Conservation (phyloP, 2,797 vertebrate genomes). For the Ataeniobius toweri region DNA sequence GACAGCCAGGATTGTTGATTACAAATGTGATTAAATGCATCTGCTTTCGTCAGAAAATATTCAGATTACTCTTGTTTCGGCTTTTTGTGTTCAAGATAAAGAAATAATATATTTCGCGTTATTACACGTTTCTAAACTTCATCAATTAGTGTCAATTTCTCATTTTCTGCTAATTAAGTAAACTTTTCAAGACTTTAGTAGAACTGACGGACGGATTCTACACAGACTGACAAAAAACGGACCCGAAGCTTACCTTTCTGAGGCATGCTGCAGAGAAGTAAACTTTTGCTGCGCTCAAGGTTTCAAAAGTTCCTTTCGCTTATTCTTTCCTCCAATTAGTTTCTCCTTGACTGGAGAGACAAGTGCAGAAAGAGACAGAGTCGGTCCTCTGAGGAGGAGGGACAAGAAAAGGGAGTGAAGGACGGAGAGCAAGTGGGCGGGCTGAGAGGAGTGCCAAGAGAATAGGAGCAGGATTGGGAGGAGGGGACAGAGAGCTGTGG, state of each 20-base stretch:
- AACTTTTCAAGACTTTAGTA: conserved; percentile 24
- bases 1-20: neutral
- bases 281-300: conserved; percentile 83
- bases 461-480: conserved; percentile 9
- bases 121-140: neutral
- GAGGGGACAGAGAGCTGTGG: conserved; percentile 9
- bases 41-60: neutral
- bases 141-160: neutral
- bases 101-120: neutral
- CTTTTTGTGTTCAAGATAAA: neutral
- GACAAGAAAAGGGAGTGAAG: conserved; percentile 77
- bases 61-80: neutral
- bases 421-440: conserved; percentile 42
- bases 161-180: neutral
- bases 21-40: neutral
- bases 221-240: neutral
- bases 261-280: conserved; percentile 84
- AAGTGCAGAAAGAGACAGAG: conserved; percentile 67
- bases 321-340: conserved; percentile 75
- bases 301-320: conserved; percentile 84
- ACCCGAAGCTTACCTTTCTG: conserved; percentile 86
- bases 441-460: conserved; percentile 8
- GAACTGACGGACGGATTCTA: neutral
- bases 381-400: conserved; percentile 81
- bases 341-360: conserved; percentile 78